A percentile compares a stretch with the other conserved stretches of the same genome.
phyloP scores from a whole-genome alignment of 2,888 invertebrate species.

The Scotopteryx bipunctaria region DNA sequence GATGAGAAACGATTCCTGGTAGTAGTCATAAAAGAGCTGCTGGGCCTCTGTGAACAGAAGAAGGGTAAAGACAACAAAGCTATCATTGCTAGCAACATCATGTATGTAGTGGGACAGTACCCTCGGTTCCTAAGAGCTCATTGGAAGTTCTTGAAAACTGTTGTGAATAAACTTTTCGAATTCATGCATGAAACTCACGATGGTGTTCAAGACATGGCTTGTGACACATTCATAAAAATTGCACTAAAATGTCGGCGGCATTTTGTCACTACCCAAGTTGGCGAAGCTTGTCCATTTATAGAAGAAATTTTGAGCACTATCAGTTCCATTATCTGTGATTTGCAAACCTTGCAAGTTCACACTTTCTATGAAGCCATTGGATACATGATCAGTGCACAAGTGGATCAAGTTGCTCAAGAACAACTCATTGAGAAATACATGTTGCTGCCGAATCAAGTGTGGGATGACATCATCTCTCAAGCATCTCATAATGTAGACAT shows the following conservation, averaged over 20 bases:
- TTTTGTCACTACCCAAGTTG: conserved; percentile 98
- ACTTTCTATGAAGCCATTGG: conserved; percentile 99
- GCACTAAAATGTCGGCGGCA: conserved; percentile 98
- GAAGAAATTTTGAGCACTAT: conserved; percentile 98
- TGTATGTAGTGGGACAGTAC: conserved; percentile 99
- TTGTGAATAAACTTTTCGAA: conserved; percentile 99
- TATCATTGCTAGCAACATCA: conserved; percentile 99
- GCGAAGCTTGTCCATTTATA: conserved; percentile 98
- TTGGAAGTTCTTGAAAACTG: conserved; percentile 99
- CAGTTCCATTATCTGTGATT: conserved; percentile 98
- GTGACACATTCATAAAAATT: conserved; percentile 99
- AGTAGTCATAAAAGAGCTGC: conserved; percentile 98
- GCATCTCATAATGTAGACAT: conserved; percentile 98
- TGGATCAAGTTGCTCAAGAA: conserved; percentile 95
- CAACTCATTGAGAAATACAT: conserved; percentile 98
- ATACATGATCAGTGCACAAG: conserved; percentile 98
- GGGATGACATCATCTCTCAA: conserved; percentile 99
- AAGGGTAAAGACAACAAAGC: conserved; percentile 99
- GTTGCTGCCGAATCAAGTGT: conserved; percentile 97
- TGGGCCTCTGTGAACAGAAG: conserved; percentile 99
- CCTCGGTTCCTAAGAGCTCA: conserved; percentile 99
- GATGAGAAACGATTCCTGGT: conserved; percentile 99
- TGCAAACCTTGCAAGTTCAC: conserved; percentile 99
- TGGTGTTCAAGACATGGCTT: conserved; percentile 99
- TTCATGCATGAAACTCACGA: conserved; percentile 99